Evolutionary conservation across 2,113 vertebrate genomes (phyloP).

Genomic region (Pitta sordida): DNA sequence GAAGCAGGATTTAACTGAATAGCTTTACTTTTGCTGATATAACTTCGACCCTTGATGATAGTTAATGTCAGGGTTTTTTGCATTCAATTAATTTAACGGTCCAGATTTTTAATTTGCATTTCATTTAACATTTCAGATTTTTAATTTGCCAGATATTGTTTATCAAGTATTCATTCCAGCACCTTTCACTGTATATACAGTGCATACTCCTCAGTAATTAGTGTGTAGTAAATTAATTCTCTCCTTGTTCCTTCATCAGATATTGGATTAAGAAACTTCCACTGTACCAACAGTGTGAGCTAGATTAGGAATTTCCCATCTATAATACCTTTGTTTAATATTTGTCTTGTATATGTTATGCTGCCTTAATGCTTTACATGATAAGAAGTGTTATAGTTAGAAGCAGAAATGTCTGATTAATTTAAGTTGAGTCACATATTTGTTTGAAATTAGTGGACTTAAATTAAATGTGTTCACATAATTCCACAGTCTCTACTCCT

Average conservation of each 20-base stretch:
- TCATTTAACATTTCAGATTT: constrained; percentile 81
- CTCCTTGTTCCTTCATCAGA: constrained; percentile 75
- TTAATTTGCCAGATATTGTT: constrained; percentile 82
- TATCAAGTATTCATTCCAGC: constrained; percentile 79
- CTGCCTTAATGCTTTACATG: constrained; percentile 49
- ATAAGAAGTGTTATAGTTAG: constrained; percentile 59
- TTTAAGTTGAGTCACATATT: constrained; percentile 33
- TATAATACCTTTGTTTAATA: constrained; percentile 65
- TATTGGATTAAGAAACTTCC: constrained; percentile 74
- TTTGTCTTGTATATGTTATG: constrained; percentile 51
- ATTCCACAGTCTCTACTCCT: background rate
- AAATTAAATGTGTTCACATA: background rate
- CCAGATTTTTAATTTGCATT: constrained; percentile 83
- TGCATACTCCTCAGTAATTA: constrained; percentile 74
- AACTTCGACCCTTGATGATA: constrained; percentile 68
- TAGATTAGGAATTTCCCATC: constrained; percentile 59
- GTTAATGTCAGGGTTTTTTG: constrained; percentile 68
- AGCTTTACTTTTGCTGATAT: constrained; percentile 62
- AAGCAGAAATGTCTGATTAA: constrained; percentile 56
- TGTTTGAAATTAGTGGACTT: constrained; percentile 43
- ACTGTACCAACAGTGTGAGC: constrained; percentile 59
- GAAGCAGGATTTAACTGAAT: constrained; percentile 30
- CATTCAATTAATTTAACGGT: constrained; percentile 80
- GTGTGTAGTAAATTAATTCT: constrained; percentile 79
- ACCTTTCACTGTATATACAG: constrained; percentile 69